Evolutionary conservation across 2,113 vertebrate species (phyloP), one percentile per base, ranked within the genome.

Genomic region (Petrocephalus zakoni): DNA sequence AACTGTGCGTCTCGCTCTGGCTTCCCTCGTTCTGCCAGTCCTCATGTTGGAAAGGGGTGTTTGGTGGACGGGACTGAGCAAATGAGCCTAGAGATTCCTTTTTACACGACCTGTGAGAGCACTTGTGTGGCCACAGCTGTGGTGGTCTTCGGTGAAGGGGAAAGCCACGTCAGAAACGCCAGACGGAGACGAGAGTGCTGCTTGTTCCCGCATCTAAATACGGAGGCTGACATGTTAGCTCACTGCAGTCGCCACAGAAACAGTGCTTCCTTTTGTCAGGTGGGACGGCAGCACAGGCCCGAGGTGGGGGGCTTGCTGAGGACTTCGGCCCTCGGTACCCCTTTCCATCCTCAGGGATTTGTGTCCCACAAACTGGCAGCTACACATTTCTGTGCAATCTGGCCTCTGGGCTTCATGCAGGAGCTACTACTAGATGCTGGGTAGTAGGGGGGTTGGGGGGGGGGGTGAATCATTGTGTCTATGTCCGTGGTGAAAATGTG

Each of bases 401-500:
- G 21, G 46, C 22, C 13, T 87, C 42, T 42, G 42, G 42, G 42
- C 42, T 42, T 42, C 55, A 61, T 58, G 37, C 75, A 49, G 87
- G 53, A 83, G 29, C 10, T 52, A 42, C 87, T 58, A 37, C 34
- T 21, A 22, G 75, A 53, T 58, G 87, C 75, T 42, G 17, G 29
- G 17, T 17, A 34, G 64, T 15, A 10, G 25, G 49, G 52, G 22
- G 8, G 25, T 8, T 8, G n/a, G 34, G 55, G 15, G 75, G 29
- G 34, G 34, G 53, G 37, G 75, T 83, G 53, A 58, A 34, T 88
- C 52, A 46, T 78, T 88, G 78, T 88, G 88, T 88, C 42, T 22
- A 10, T 88, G 88, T 88, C 78, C 11, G 88, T 88, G 53, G 78
- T 88, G 53, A 82, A 88, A 47, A 88, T 84, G 78, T 88, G 78